These are phyloP conservation scores for Elegia similella DNA, from an alignment of 2,888 invertebrate species.

Conservation along the genomic window DNA sequence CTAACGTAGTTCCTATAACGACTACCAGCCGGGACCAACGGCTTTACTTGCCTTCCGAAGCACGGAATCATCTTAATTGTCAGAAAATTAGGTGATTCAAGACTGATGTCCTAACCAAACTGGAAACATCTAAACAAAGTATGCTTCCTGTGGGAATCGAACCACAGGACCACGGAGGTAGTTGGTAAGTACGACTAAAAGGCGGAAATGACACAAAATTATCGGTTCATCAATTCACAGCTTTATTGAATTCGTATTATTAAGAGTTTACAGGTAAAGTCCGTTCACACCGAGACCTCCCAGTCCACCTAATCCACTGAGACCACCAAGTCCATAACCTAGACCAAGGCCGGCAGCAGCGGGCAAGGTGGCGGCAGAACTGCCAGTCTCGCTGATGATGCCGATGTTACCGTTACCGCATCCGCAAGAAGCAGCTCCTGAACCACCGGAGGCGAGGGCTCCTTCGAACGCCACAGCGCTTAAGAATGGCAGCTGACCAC, in stretches of 20 bases:
- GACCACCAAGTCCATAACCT: slow-evolving; percentile 4
- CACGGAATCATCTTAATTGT: too few species aligned
- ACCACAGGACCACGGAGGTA: too few species aligned
- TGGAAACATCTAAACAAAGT: too few species aligned
- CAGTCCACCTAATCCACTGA: not conserved
- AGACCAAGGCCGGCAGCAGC: not conserved
- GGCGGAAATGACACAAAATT: too few species aligned
- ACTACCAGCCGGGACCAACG: too few species aligned
- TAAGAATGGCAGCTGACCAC: slow-evolving; percentile 52
- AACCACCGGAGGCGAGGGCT: slow-evolving; percentile 40
- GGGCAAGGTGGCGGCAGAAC: slow-evolving; percentile 7
- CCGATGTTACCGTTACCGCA: slow-evolving; percentile 42
- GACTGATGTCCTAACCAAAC: too few species aligned
- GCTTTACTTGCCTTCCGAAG: too few species aligned
- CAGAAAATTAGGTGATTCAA: too few species aligned
- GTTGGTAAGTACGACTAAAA: too few species aligned
- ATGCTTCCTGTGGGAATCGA: too few species aligned
- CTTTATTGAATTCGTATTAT: not conserved
- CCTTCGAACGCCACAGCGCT: slow-evolving; percentile 50
- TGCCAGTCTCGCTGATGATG: not conserved
- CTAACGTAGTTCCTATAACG: too few species aligned
- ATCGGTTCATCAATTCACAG: too few species aligned
- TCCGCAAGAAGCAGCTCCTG: slow-evolving; percentile 43
- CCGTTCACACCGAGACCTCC: not conserved
- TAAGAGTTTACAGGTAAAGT: not conserved